A percentile compares a stretch with the other conserved stretches of the same genome.
These are phyloP conservation scores for Spheniscus humboldti DNA, from an alignment of 2,797 vertebrate genomes.

Conservation along the genomic window DNA sequence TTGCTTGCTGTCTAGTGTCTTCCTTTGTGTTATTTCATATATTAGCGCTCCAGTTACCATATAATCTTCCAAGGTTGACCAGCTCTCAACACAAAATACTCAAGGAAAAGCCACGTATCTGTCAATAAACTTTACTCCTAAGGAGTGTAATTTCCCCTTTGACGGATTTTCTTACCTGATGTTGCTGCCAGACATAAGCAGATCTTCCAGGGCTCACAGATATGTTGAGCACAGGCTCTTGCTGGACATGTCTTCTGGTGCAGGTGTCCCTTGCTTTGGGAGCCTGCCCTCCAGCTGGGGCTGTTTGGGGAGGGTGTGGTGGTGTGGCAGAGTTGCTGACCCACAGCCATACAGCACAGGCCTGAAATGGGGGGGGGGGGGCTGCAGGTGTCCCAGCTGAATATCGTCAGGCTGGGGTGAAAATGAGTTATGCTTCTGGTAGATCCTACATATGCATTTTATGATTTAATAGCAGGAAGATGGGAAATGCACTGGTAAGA, in stretches of 20 bases:
- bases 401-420: background rate
- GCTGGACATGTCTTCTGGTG: rapidly evolving
- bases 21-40: background rate
- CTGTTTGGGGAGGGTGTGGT: background rate
- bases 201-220: rapidly evolving
- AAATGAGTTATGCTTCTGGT: background rate
- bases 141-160: background rate
- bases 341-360: background rate
- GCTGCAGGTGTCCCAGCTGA: background rate
- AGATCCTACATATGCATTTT: background rate
- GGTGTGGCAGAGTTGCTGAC: background rate
- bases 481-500: background rate
- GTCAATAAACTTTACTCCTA: background rate
- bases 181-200: background rate
- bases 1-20: background rate
- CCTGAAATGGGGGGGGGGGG: rapidly evolving
- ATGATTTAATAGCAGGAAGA: background rate
- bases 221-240: background rate
- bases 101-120: background rate
- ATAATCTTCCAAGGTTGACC: background rate
- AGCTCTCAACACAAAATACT: background rate
- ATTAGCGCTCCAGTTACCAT: background rate
- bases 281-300: background rate
- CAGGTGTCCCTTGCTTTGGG: background rate
- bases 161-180: background rate